phyloP scores from a whole-genome alignment of 1,140 invertebrate species.

The Apis laboriosa region DNA sequence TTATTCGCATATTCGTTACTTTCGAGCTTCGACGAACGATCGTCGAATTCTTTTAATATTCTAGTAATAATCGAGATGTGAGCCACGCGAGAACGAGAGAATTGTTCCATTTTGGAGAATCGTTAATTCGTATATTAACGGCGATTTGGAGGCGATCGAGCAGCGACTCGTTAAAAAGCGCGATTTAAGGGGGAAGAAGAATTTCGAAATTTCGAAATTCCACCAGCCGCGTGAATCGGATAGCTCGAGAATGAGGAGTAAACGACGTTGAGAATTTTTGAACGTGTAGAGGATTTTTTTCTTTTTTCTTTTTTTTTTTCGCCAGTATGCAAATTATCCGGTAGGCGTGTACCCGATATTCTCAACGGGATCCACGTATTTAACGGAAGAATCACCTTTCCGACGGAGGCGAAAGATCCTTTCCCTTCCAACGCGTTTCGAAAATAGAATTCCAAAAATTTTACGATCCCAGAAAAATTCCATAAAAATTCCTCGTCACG shows the following conservation, averaged over 20 bases:
- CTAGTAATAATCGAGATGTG: no score
- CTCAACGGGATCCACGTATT: not conserved
- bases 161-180: not conserved
- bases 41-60: no score
- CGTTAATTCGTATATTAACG: no score
- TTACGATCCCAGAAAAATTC: not conserved
- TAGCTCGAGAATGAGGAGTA: slow-evolving; percentile 28
- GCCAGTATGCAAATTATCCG: not conserved
- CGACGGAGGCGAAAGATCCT: not conserved
- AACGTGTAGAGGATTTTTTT: slow-evolving; percentile 16
- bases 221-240: not conserved
- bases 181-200: not conserved
- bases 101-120: no score
- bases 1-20: no score
- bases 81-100: no score
- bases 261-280: slow-evolving; percentile 14
- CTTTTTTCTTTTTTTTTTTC: not conserved
- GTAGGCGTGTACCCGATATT: not conserved
- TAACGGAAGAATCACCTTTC: not conserved
- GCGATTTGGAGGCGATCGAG: not conserved
- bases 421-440: no score
- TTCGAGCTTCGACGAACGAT: no score
- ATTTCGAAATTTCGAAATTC: slow-evolving; percentile 6
- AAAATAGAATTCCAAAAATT: not conserved
- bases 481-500: not conserved